A percentile compares a stretch with the other conserved stretches of the same genome.
Evolutionary conservation across 2,888 invertebrate genomes (phyloP).

Genomic region (Rhimphoctona megacephalus): DNA sequence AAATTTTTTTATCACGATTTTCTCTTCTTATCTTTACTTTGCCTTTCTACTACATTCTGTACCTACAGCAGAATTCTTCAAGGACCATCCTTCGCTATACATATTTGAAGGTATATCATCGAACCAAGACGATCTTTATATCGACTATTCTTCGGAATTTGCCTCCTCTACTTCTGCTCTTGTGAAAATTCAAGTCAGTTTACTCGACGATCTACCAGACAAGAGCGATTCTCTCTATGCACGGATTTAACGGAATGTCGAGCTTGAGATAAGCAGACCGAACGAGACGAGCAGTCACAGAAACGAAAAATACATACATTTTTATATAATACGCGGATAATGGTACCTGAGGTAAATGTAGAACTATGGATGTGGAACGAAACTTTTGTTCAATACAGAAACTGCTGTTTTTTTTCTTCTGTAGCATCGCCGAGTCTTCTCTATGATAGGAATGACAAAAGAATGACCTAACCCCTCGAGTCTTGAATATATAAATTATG

Average conservation of each 20-base stretch:
- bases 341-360: conserved; percentile 23
- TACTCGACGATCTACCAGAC: conserved; percentile 26
- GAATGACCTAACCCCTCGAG: conserved; percentile 38
- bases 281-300: conserved; percentile 14
- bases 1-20: conserved; percentile 51
- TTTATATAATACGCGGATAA: neutral
- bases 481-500: conserved; percentile 57
- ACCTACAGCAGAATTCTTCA: conserved; percentile 18
- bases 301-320: conserved; percentile 8
- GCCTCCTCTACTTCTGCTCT: conserved; percentile 22
- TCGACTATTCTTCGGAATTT: conserved; percentile 33
- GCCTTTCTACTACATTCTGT: conserved; percentile 16
- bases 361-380: conserved; percentile 25
- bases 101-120: conserved; percentile 52
- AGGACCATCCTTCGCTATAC: conserved; percentile 33
- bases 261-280: conserved; percentile 53
- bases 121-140: conserved; percentile 39
- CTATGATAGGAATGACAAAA: conserved; percentile 53
- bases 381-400: conserved; percentile 15
- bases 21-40: conserved; percentile 57
- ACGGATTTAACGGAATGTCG: conserved; percentile 49
- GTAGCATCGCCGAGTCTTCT: neutral
- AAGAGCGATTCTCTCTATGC: conserved; percentile 27
- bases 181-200: conserved; percentile 20
- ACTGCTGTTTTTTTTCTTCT: conserved; percentile 10